A percentile compares a stretch with the other conserved stretches of the same genome.
Conservation (phyloP, 2,888 invertebrate species). For the Caenorhabditis sinica region DNA sequence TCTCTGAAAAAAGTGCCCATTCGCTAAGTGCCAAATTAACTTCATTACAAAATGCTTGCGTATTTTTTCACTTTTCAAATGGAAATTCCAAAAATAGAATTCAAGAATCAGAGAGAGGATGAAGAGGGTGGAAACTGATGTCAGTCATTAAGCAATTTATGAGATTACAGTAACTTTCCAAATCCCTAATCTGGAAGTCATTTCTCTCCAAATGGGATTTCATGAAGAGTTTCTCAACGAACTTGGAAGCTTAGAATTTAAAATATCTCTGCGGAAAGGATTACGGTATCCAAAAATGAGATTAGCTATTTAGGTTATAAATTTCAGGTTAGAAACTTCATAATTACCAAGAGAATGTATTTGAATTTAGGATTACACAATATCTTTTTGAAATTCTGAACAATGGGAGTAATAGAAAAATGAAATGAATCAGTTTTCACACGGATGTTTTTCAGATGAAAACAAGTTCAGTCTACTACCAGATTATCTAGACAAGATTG, state of each 20-base stretch:
- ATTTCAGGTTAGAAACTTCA: no score
- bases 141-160: background rate
- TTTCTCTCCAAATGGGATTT: no score
- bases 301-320: no score
- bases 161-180: background rate
- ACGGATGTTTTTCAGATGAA: background rate
- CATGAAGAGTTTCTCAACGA: no score
- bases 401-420: background rate
- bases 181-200: no score
- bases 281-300: no score
- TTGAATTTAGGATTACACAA: background rate
- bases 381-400: background rate
- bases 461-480: background rate
- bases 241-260: background rate
- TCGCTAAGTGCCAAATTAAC: conserved; percentile 29
- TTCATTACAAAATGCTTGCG: conserved; percentile 25
- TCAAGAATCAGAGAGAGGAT: background rate
- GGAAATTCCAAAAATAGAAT: conserved; percentile 1
- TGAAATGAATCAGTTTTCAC: conserved; percentile 25
- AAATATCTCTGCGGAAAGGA: no score
- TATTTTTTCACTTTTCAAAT: conserved; percentile 25
- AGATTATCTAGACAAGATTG: no score
- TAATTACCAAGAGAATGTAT: background rate
- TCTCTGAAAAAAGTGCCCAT: background rate
- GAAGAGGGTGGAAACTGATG: no score